phyloP scores from a whole-genome alignment of 2,888 invertebrate species.

The Noctua janthina region DNA sequence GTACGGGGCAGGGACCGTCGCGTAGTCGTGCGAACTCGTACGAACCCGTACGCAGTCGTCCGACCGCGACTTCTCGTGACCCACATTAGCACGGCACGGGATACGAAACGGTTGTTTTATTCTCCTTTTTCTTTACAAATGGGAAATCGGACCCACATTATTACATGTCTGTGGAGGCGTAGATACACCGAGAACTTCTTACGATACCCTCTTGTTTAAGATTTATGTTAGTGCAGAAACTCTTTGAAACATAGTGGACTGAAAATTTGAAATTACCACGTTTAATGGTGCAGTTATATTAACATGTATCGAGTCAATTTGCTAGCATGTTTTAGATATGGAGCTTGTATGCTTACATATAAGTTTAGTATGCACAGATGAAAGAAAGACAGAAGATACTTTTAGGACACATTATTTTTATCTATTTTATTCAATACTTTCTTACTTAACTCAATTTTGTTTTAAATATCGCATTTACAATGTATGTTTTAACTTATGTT shows the following conservation, averaged over 20 bases:
- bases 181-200: slow-evolving; percentile 56
- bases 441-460: neutral
- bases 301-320: neutral
- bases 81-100: slow-evolving; percentile 75
- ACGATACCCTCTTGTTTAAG: slow-evolving; percentile 57
- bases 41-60: slow-evolving; percentile 24
- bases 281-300: neutral
- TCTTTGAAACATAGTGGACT: slow-evolving; percentile 40
- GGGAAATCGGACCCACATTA: slow-evolving; percentile 80
- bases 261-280: slow-evolving; percentile 53
- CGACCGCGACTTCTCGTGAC: slow-evolving; percentile 49
- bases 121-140: slow-evolving; percentile 79
- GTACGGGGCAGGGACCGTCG: slow-evolving; percentile 51
- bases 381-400: neutral
- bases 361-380: neutral
- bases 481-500: neutral
- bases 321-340: neutral
- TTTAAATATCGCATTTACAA: neutral
- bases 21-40: neutral
- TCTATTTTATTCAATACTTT: neutral
- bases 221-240: slow-evolving; percentile 61
- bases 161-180: slow-evolving; percentile 69
- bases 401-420: neutral
- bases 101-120: slow-evolving; percentile 74
- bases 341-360: neutral